Conservation (phyloP, 2,888 invertebrate genomes). For the Morpho helenor region DNA sequence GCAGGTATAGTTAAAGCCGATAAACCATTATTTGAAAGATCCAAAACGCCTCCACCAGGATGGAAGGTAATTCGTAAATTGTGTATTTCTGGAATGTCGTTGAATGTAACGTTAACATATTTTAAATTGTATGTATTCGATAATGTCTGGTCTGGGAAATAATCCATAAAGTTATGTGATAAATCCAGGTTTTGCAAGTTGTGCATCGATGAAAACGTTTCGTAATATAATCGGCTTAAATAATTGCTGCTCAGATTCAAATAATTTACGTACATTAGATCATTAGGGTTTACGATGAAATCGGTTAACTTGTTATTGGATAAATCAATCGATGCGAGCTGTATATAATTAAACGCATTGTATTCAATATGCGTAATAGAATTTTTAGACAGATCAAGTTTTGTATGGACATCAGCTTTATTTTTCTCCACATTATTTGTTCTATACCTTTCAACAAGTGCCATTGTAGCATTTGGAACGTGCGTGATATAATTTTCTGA, state of each 20-base stretch:
- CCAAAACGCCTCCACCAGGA: constrained; percentile 54
- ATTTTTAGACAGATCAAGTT: constrained; percentile 62
- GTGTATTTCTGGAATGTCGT: constrained; percentile 44
- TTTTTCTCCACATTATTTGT: constrained; percentile 27
- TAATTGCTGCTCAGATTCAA: constrained; percentile 59
- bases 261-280: constrained; percentile 46
- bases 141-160: constrained; percentile 51
- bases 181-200: constrained; percentile 62
- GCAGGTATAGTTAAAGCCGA: constrained; percentile 43
- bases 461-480: constrained; percentile 50
- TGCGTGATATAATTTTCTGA: constrained; percentile 50
- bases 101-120: constrained; percentile 55
- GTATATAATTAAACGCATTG: constrained; percentile 54
- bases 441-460: constrained; percentile 37
- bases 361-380: constrained; percentile 50
- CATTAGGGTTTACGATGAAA: constrained; percentile 49
- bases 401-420: constrained; percentile 37
- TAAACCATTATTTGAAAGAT: constrained; percentile 59
- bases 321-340: constrained; percentile 50
- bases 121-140: constrained; percentile 46
- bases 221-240: constrained; percentile 44
- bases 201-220: constrained; percentile 53
- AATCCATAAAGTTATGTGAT: constrained; percentile 50
- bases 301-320: constrained; percentile 50
- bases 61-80: constrained; percentile 55